These are phyloP conservation scores for Aurelia aurita DNA, from an alignment of 30 jellyfish, hydroid and myxozoan species.

Conservation along the genomic window DNA sequence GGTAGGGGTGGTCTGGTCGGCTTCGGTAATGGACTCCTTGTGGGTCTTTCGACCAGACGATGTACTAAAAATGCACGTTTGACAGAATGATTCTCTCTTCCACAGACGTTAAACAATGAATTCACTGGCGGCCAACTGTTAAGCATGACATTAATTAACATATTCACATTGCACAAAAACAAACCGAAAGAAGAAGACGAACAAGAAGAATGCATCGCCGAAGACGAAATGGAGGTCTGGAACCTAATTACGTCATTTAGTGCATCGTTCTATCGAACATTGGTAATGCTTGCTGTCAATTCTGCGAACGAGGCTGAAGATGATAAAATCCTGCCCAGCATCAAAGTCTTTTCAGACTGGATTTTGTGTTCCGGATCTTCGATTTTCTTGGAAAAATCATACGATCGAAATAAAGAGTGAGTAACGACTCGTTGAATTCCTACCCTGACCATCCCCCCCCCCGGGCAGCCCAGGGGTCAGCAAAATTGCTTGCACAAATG, in stretches of 20 bases:
- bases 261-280: constrained; percentile 29
- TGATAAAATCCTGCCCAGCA: constrained; percentile 70
- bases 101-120: constrained; percentile 28
- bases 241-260: constrained; percentile 29
- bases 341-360: constrained; percentile 82
- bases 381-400: constrained; percentile 55
- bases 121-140: constrained; percentile 49
- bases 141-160: constrained; percentile 28
- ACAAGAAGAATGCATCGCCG: constrained; percentile 68
- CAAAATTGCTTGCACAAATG: no score
- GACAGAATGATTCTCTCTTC: no score
- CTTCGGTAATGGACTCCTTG: no score
- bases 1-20: no score
- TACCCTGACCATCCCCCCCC: no score
- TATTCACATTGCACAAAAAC: constrained; percentile 64
- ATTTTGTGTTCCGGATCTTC: constrained; percentile 71
- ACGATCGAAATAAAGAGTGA: constrained; percentile 63
- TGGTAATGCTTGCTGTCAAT: constrained; percentile 33
- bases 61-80: no score
- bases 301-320: constrained; percentile 14
- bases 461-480: no score
- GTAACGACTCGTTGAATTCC: constrained; percentile 6
- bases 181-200: constrained; percentile 77
- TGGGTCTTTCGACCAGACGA: no score
- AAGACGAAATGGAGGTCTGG: constrained; percentile 73